Evolutionary conservation across 2,888 invertebrate genomes (phyloP).

Genomic region (Yponomeuta sedellus): DNA sequence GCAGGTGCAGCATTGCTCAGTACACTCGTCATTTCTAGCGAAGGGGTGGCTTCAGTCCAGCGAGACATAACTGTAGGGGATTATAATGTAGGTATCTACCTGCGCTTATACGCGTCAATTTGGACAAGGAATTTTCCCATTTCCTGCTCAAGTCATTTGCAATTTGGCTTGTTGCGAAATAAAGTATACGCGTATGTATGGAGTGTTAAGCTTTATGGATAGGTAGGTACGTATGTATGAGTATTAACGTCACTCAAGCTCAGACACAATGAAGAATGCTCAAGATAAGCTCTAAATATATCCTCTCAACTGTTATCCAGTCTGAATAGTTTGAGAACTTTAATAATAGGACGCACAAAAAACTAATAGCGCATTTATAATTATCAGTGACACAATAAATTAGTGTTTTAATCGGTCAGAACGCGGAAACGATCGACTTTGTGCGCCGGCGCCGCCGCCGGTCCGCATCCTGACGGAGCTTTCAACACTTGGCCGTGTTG

Average conservation of each 20-base stretch:
- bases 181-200: background rate
- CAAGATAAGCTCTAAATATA: background rate
- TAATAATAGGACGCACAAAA: background rate
- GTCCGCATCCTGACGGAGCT: conserved; percentile 4
- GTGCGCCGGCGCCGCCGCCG: background rate
- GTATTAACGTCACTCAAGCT: background rate
- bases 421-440: conserved; percentile 10
- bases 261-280: background rate
- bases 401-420: background rate
- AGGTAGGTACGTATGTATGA: background rate
- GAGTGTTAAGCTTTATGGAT: background rate
- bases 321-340: background rate
- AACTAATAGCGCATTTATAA: background rate
- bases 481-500: conserved; percentile 19
- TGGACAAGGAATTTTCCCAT: background rate
- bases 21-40: conserved; percentile 59
- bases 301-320: background rate
- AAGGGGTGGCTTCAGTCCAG: background rate
- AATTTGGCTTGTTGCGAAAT: background rate
- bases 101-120: background rate
- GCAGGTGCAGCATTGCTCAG: conserved; percentile 62
- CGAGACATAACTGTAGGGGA: conserved; percentile 3
- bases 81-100: background rate
- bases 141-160: background rate
- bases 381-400: background rate